These are phyloP conservation scores for Phortica magna DNA, from an alignment of 2,888 invertebrate species.

Conservation along the genomic window DNA sequence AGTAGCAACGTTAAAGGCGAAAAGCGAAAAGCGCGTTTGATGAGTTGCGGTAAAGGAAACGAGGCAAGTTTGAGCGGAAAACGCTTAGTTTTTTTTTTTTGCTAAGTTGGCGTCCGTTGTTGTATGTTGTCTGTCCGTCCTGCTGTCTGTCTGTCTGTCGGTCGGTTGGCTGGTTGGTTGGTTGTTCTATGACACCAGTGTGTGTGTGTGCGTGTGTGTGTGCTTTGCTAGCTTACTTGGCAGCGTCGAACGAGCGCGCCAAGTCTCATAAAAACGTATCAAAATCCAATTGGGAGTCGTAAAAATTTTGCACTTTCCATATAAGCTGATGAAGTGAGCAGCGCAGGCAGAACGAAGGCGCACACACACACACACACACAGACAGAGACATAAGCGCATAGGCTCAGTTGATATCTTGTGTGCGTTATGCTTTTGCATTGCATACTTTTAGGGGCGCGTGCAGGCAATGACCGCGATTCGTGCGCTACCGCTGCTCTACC, in stretches of 20 bases:
- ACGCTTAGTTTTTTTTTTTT: background rate
- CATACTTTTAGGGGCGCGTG: conserved; percentile 15
- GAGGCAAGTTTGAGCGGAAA: background rate
- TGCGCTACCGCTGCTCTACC: too few relatives aligned
- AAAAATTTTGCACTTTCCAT: conserved; percentile 71
- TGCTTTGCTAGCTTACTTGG: background rate
- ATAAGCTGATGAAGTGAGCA: background rate
- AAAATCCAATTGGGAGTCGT: conserved; percentile 71
- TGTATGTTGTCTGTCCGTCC: background rate
- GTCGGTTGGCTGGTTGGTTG: background rate
- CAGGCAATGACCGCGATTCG: too few relatives aligned
- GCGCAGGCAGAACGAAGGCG: background rate
- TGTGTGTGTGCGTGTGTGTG: too few relatives aligned
- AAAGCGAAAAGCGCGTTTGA: too few relatives aligned
- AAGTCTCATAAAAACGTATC: conserved; percentile 70
- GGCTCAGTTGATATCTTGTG: background rate
- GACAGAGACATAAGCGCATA: conserved; percentile 17
- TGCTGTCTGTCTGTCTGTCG: background rate
- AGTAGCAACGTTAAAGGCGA: too few relatives aligned
- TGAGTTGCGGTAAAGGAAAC: too few relatives aligned
- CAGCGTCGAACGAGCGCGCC: conserved; percentile 46
- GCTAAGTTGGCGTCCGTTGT: background rate
- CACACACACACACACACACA: background rate
- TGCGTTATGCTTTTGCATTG: conserved; percentile 1
- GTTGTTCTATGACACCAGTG: background rate